Base-by-base conservation (phyloP, 2,797 vertebrate genomes). In the Girardinus metallicus region DNA sequence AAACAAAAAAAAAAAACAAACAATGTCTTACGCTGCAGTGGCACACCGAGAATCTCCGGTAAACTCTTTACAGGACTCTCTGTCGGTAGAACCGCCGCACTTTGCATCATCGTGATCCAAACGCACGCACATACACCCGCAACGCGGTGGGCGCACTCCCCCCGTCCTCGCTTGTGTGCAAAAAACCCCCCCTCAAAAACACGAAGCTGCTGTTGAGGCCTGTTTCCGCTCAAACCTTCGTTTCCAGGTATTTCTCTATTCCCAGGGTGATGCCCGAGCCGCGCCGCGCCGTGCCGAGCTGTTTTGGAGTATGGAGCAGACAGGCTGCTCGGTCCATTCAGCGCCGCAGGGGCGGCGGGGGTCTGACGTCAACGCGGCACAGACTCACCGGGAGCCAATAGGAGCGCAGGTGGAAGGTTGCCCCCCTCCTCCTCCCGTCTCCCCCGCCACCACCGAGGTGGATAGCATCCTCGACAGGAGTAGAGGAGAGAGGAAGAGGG, bases 31-130 rank as follows among this genome's bases (percentile, higher is more conserved):
- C 98, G 98, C 96, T 98, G 98, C 97, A 99, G 96, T 95, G 98
- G 97, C 95, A 98, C 97, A 93, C 97, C 97, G 88, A 99, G 97
- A 90, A 99, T 97, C 96, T 99, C 98, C 94, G 97, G 97, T 95
- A 98, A 97, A 96, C 97, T 97, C 96, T 99, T 99, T 87, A 96
- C 97, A 86, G 97, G 95, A 95, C 97, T 97, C 96, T 98, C 98
- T 94, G 97, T 96, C 87, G 96, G 93, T 93, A 98, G 96, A 76
- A 97, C 96, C 86, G 97, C 96, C 89, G 98, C 96, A 96, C 97
- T 98, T 96, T 99, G 98, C 98, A 99, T 99, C 97, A 96, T 98
- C 94, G 95, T 97, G 93, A 93, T 94, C 93, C 95, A 93, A 89
- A 90, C 91, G 88, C 92, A 92, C 93, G 84, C 94, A 88, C 93